These are phyloP conservation scores for Ceratina japonica DNA, from an alignment of 1,140 invertebrate genomes.

Conservation along the genomic window DNA sequence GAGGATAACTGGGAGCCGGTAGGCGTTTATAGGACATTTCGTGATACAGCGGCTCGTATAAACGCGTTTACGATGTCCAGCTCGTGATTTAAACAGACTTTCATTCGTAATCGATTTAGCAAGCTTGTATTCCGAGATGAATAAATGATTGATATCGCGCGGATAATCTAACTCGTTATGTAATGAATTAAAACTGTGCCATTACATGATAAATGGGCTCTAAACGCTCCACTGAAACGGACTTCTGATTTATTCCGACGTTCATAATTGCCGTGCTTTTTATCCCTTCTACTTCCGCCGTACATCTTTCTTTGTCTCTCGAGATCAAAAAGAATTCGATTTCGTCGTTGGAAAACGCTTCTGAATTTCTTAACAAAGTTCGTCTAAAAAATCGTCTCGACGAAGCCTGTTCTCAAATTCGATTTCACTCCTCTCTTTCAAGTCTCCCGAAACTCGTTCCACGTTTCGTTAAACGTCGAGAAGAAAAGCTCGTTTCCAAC, in stretches of 20 bases:
- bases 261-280: too few relatives aligned
- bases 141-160: neutral
- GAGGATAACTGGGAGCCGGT: neutral
- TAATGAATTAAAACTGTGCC: neutral
- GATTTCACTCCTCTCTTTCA: neutral
- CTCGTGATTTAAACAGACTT: neutral
- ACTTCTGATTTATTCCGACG: too few relatives aligned
- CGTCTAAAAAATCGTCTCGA: too few relatives aligned
- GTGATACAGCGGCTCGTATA: neutral
- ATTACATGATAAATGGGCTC: neutral
- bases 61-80: neutral
- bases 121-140: neutral
- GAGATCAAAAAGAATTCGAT: too few relatives aligned
- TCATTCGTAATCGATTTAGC: neutral
- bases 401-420: neutral
- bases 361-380: too few relatives aligned
- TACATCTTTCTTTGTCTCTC: too few relatives aligned
- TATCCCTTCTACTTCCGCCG: too few relatives aligned
- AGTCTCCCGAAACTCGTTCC: neutral
- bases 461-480: neutral
- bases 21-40: constrained; percentile 4
- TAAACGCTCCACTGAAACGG: too few relatives aligned
- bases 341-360: too few relatives aligned
- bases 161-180: neutral
- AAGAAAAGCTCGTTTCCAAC: neutral